A percentile compares a stretch with the other conserved stretches of the same genome.
Conservation (phyloP, 1,140 invertebrate genomes). For the Ridgeia piscesae region DNA sequence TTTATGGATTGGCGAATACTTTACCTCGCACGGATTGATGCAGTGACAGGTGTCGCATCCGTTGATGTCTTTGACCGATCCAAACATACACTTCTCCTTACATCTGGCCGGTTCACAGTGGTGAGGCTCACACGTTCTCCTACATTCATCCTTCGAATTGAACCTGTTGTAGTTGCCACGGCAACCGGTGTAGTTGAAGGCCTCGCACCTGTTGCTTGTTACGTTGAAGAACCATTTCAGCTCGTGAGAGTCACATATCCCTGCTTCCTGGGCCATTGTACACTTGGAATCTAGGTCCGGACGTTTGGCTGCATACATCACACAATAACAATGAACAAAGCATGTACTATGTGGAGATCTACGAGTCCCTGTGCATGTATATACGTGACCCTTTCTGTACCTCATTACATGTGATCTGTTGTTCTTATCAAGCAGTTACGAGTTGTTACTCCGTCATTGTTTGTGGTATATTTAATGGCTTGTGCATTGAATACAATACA, state of each 20-base stretch:
- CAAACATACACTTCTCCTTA: not conserved
- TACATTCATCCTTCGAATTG: constrained; percentile 54
- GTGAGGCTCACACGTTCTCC: not conserved
- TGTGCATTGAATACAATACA: too few relatives aligned
- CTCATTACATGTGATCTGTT: too few relatives aligned
- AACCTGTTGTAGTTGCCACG: constrained; percentile 53
- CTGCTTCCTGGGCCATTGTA: not conserved
- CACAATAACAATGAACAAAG: too few relatives aligned
- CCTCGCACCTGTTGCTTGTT: constrained; percentile 41
- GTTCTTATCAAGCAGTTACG: too few relatives aligned
- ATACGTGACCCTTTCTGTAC: too few relatives aligned
- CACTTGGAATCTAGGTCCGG: not conserved
- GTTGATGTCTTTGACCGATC: not conserved
- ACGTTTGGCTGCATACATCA: not conserved
- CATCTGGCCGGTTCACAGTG: constrained; percentile 2
- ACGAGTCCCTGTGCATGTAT: too few relatives aligned
- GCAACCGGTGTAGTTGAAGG: constrained; percentile 55
- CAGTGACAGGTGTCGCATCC: constrained; percentile 10
- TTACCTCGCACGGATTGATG: not conserved
- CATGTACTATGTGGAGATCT: too few relatives aligned
- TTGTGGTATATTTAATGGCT: too few relatives aligned
- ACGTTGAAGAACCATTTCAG: constrained; percentile 44
- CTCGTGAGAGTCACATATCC: not conserved
- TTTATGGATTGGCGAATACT: not conserved
- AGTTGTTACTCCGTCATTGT: too few relatives aligned